Evolutionary conservation across 2,888 invertebrate species (phyloP).

Genomic region (Copidosoma aretas): DNA sequence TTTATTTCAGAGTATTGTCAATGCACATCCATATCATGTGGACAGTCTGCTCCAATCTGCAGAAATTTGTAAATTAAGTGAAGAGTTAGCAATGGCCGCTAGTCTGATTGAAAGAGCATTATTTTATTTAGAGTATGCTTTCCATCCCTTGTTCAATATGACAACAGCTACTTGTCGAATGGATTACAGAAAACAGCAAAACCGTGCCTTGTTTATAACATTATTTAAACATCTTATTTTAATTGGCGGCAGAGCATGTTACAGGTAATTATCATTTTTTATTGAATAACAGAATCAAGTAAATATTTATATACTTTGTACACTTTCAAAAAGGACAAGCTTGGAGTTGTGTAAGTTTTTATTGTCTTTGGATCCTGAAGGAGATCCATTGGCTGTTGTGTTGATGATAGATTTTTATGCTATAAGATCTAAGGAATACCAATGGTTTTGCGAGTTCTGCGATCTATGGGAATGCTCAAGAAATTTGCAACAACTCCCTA

Average conservation of each 20-base stretch:
- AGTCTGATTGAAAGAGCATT: slow-evolving; percentile 81
- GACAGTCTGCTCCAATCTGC: slow-evolving; percentile 82
- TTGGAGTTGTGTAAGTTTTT: slow-evolving; percentile 85
- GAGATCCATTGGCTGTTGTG: slow-evolving; percentile 79
- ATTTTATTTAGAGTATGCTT: slow-evolving; percentile 77
- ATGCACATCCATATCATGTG: slow-evolving; percentile 79
- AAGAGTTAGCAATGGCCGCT: slow-evolving; percentile 80
- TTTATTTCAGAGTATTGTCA: slow-evolving; percentile 69
- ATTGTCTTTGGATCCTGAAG: slow-evolving; percentile 77
- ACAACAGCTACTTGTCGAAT: slow-evolving; percentile 76
- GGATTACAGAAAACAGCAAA: slow-evolving; percentile 81
- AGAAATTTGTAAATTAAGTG: slow-evolving; percentile 79
- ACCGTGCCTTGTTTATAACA: slow-evolving; percentile 80
- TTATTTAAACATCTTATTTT: slow-evolving; percentile 82
- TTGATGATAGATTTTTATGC: slow-evolving; percentile 85
- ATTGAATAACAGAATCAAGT: neutral
- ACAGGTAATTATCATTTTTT: slow-evolving; percentile 56
- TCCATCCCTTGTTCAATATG: slow-evolving; percentile 81
- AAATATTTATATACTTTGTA: slow-evolving; percentile 10
- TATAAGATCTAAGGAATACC: slow-evolving; percentile 74
- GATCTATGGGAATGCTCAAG: slow-evolving; percentile 69
- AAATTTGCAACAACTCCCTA: slow-evolving; percentile 83
- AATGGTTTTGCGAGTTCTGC: slow-evolving; percentile 71
- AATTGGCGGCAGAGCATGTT: slow-evolving; percentile 81
- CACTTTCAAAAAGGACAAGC: slow-evolving; percentile 70